Base-by-base conservation (phyloP, 2,113 vertebrate species). In the Drymodes brunneopygia region DNA sequence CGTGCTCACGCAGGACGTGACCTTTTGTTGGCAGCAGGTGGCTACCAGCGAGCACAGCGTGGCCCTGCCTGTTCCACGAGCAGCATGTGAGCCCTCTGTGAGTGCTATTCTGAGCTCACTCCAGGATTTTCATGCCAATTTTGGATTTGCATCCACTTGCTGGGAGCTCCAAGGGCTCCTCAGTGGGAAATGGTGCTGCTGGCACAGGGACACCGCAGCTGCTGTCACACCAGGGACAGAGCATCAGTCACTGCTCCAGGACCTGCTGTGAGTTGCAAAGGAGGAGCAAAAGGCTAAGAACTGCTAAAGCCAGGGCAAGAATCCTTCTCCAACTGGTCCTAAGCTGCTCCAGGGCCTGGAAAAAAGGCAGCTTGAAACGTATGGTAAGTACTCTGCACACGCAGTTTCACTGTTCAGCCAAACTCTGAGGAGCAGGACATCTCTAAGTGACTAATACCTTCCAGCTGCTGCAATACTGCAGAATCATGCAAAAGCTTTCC, bases 1-100 rank as follows among this genome's bases (percentile, higher is more conserved):
- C 1, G 3, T 4, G 69, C 60, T 29, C 33, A 6, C 3, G 69
- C n/a, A 6, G 2, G 62, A 35, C n/a, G 2, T 0, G 10, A 45
- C 2, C 5, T 65, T 56, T 1, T 44, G 71, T 23, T 51, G 1
- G 14, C 70, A 50, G 45, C 10, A 14, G 1, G 1, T 1, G 38
- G 87, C 75, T 19, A 5, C 64, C 16, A 69, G 81, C 5, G 7
- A 50, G 85, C 65, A 48, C 66, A 36, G 38, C 14, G 0, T 1
- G 3, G 47, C 54, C 10, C 2, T 24, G 38, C 40, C 42, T 79
- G 86, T 22, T 56, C 60, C 45, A 27, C 12, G 35, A 17, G 50
- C 51, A 75, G 58, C 3, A 1, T 20, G 38, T 0, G 8, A 74
- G 79, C 73, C 67, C 84, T 67, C 18, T 2, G 0, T 29, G 12